Percentiles rank a stretch among this genome's conserved stretches.
phyloP scores from a whole-genome alignment of 2,888 invertebrate genomes.

The Agrochola macilenta region DNA sequence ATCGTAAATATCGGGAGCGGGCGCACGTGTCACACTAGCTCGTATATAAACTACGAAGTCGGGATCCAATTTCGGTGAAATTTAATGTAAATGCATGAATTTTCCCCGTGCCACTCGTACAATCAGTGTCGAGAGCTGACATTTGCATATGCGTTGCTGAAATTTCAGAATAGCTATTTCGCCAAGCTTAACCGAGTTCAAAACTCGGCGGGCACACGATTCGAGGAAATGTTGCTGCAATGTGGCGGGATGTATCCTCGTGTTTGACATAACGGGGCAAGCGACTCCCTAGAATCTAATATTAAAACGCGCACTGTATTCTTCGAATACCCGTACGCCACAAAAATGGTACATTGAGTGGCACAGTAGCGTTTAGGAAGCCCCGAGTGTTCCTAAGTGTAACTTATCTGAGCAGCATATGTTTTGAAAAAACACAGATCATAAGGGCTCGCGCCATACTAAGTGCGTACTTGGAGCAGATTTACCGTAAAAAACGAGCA shows the following conservation, averaged over 20 bases:
- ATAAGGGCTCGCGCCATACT: conserved; percentile 78
- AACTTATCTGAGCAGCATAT: conserved; percentile 81
- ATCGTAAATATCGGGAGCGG: conserved; percentile 85
- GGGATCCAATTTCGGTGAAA: conserved; percentile 88
- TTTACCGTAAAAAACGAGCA: conserved; percentile 79
- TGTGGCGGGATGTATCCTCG: conserved; percentile 79
- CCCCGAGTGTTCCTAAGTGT: conserved; percentile 74
- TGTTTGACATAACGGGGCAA: conserved; percentile 77
- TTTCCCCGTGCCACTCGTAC: conserved; percentile 89
- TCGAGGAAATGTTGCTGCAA: conserved; percentile 80
- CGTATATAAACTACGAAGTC: conserved; percentile 85
- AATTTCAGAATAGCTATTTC: conserved; percentile 88
- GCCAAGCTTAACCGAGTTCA: conserved; percentile 87
- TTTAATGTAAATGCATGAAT: conserved; percentile 90
- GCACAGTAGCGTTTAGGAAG: conserved; percentile 62
- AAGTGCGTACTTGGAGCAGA: conserved; percentile 78
- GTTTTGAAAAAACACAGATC: conserved; percentile 73
- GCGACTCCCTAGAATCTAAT: conserved; percentile 73
- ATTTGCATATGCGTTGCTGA: conserved; percentile 90
- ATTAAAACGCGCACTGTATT: conserved; percentile 77
- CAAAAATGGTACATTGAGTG: conserved; percentile 73
- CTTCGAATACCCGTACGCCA: conserved; percentile 66
- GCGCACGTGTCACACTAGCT: conserved; percentile 83
- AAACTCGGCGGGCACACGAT: conserved; percentile 84
- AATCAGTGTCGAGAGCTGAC: conserved; percentile 90